phyloP scores from a whole-genome alignment of 2,888 invertebrate species.

The Diploptera punctata region DNA sequence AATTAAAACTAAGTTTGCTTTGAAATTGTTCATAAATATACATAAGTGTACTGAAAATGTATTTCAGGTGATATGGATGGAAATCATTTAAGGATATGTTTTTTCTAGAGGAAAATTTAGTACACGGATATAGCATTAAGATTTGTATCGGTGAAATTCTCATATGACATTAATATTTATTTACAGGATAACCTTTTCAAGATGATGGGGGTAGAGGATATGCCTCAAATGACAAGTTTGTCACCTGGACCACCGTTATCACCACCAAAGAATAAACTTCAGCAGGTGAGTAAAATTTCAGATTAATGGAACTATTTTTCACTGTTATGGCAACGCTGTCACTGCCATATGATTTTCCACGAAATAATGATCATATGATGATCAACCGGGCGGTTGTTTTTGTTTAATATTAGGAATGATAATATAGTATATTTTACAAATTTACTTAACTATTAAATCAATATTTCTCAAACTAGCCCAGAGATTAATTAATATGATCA shows the following conservation, averaged over 20 bases:
- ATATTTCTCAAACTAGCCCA: too few species aligned
- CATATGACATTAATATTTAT: background rate
- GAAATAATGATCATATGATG: background rate
- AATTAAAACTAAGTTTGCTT: conserved; percentile 9
- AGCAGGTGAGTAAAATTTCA: conserved; percentile 35
- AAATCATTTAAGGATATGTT: background rate
- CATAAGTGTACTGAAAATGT: background rate
- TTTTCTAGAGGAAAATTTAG: background rate
- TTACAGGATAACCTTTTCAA: conserved; percentile 14
- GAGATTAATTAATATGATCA: too few species aligned
- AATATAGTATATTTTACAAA: too few species aligned
- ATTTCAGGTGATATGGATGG: background rate
- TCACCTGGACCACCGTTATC: conserved; percentile 55
- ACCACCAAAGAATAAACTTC: conserved; percentile 30
- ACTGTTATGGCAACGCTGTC: conserved; percentile 20
- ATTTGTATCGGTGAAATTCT: conserved; percentile 1
- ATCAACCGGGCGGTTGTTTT: too few species aligned
- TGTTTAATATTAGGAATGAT: too few species aligned
- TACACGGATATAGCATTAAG: background rate
- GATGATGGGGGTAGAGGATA: conserved; percentile 57
- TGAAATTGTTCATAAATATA: background rate
- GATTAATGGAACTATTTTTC: conserved; percentile 32
- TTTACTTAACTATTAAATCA: too few species aligned
- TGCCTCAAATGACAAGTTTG: conserved; percentile 61
- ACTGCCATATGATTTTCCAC: conserved; percentile 5